Evolutionary conservation across 2,888 invertebrate genomes (phyloP).

Genomic region (Aproaerema taeniolella): DNA sequence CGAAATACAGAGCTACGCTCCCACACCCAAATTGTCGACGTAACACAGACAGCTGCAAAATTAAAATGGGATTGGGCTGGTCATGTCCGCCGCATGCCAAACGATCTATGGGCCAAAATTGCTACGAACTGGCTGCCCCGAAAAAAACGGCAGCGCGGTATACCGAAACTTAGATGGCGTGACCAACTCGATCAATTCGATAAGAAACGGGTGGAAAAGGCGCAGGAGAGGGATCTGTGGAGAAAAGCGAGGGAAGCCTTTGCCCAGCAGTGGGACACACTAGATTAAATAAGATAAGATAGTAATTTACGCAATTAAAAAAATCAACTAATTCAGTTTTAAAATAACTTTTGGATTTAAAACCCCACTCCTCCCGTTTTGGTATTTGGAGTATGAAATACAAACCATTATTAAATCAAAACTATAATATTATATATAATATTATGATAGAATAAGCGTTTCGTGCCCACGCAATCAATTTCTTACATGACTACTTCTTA

Average conservation of each 20-base stretch:
- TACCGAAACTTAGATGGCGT: not conserved
- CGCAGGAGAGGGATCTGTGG: not conserved
- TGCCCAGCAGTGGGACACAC: slow-evolving; percentile 9
- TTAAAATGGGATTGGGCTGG: not conserved
- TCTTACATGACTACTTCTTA: too few relatives aligned
- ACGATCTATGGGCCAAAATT: not conserved
- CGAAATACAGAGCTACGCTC: not conserved
- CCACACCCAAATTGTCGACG: not conserved
- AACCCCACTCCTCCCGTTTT: too few relatives aligned
- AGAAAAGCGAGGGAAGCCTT: slow-evolving; percentile 8
- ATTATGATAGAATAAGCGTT: too few relatives aligned
- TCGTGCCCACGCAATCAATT: too few relatives aligned
- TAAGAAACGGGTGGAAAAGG: not conserved
- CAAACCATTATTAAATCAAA: too few relatives aligned
- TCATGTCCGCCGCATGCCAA: slow-evolving; percentile 2
- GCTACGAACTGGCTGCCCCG: not conserved
- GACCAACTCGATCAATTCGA: not conserved
- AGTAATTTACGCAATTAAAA: too few relatives aligned
- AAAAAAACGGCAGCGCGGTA: not conserved
- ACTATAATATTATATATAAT: too few relatives aligned
- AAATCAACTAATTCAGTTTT: too few relatives aligned
- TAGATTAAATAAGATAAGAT: not conserved
- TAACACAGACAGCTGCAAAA: not conserved
- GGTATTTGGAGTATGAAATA: too few relatives aligned
- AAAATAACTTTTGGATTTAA: too few relatives aligned